phyloP scores from a whole-genome alignment of 2,797 vertebrate genomes.

The Anableps anableps region DNA sequence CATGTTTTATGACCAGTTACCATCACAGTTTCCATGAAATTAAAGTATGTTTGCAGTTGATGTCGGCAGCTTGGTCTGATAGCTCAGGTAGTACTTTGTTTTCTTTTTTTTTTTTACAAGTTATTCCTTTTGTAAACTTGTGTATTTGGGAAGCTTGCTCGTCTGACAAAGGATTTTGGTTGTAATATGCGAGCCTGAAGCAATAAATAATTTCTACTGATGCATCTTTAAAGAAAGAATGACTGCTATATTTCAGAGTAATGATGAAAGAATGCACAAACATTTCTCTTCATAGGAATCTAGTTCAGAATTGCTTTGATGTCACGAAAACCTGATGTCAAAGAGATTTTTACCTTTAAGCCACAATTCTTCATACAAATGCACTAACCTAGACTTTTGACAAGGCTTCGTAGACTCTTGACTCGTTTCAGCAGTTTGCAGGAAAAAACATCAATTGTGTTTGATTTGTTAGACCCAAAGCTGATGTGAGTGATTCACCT shows the following conservation, averaged over 20 bases:
- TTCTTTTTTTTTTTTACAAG: conserved; percentile 4
- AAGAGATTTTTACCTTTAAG: conserved; percentile 40
- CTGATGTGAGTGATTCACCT: conserved; percentile 46
- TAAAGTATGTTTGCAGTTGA: background rate
- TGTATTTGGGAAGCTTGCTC: conserved; percentile 19
- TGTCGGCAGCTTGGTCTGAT: conserved; percentile 9
- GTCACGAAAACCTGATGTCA: conserved; percentile 44
- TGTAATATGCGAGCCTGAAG: conserved; percentile 17
- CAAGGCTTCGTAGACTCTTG: conserved; percentile 23
- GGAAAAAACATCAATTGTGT: conserved; percentile 19
- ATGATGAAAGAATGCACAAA: conserved; percentile 43
- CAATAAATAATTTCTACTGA: conserved; percentile 23
- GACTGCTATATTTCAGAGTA: conserved; percentile 24
- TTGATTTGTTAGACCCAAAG: conserved; percentile 64
- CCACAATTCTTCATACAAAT: conserved; percentile 34
- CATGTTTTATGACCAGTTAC: conserved; percentile 9
- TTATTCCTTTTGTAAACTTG: conserved; percentile 10
- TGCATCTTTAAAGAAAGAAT: conserved; percentile 21
- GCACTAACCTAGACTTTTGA: conserved; percentile 19
- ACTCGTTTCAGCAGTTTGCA: conserved; percentile 27
- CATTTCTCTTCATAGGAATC: conserved; percentile 23
- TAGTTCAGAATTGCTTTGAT: conserved; percentile 48
- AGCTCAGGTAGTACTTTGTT: background rate
- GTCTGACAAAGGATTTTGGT: conserved; percentile 31
- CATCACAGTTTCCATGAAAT: background rate